Conservation (phyloP, 1,140 invertebrate species). For the Drosophila ananassae region DNA sequence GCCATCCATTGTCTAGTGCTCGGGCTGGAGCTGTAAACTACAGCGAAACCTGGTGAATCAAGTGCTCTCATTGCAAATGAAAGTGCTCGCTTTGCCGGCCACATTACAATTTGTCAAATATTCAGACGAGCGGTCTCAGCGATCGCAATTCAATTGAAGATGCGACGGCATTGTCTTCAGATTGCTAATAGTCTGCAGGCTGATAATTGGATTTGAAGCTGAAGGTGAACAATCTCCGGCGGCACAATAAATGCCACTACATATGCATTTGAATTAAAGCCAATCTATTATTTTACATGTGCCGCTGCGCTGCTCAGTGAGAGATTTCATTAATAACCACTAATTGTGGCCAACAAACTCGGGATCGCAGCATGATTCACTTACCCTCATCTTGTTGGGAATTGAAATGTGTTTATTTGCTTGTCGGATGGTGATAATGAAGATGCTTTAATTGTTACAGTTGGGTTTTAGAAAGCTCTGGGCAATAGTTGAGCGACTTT, state of each 20-base stretch:
- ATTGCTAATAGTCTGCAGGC: not conserved
- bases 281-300: conserved; percentile 17
- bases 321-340: conserved; percentile 39
- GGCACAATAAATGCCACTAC: conserved; percentile 3
- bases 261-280: conserved; percentile 57
- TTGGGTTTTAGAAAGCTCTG: conserved; percentile 56
- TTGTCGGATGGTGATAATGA: conserved; percentile 18
- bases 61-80: conserved; percentile 71
- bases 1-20: conserved; percentile 52
- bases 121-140: conserved; percentile 42
- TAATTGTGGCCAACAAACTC: conserved; percentile 58
- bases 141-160: conserved; percentile 62
- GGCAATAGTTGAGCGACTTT: conserved; percentile 44
- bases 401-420: conserved; percentile 19
- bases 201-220: conserved; percentile 38
- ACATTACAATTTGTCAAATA: conserved; percentile 69
- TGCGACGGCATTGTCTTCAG: conserved; percentile 57
- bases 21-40: conserved; percentile 14
- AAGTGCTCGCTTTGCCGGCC: conserved; percentile 62
- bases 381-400: conserved; percentile 64
- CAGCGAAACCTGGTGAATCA: conserved; percentile 64
- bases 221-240: conserved; percentile 27
- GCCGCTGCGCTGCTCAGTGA: conserved; percentile 26
- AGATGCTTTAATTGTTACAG: conserved; percentile 12
- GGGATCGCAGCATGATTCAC: conserved; percentile 29